Conservation (phyloP, 2,113 vertebrate species). For the Labeo rohita region DNA sequence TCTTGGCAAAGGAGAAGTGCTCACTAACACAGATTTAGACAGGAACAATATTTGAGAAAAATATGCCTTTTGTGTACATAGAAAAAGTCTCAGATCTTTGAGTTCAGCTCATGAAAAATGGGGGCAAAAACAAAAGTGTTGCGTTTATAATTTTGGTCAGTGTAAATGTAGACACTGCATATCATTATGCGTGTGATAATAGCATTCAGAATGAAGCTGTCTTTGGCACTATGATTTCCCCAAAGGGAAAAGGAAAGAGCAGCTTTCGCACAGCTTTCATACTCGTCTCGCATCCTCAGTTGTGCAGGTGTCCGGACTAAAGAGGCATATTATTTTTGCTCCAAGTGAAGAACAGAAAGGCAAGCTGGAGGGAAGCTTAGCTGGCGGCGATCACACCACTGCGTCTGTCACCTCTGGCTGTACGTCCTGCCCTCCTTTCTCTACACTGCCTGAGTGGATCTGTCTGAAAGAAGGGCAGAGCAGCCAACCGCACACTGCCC, state of each 20-base stretch:
- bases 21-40: too few relatives aligned
- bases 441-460: background rate
- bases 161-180: background rate
- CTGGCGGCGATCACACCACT: slow-evolving; percentile 20
- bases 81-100: too few relatives aligned
- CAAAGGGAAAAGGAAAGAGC: background rate
- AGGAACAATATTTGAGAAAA: too few relatives aligned
- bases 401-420: slow-evolving; percentile 48
- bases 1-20: too few relatives aligned
- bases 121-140: too few relatives aligned
- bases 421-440: background rate
- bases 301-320: slow-evolving; percentile 54
- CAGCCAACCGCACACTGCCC: too few relatives aligned
- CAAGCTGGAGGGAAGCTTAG: slow-evolving; percentile 34
- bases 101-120: too few relatives aligned
- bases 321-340: slow-evolving; percentile 42
- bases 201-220: slow-evolving; percentile 4
- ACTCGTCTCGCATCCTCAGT: slow-evolving; percentile 43
- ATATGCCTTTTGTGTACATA: too few relatives aligned
- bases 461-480: background rate
- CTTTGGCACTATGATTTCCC: slow-evolving; percentile 1
- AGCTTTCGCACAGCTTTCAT: slow-evolving; percentile 38
- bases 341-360: slow-evolving; percentile 42
- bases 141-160: too few relatives aligned
- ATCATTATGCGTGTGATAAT: slow-evolving; percentile 17